A percentile compares a stretch with the other conserved stretches of the same genome.
Evolutionary conservation across 2,797 vertebrate genomes (phyloP).

Genomic region (Gymnoscopelus microlampas): DNA sequence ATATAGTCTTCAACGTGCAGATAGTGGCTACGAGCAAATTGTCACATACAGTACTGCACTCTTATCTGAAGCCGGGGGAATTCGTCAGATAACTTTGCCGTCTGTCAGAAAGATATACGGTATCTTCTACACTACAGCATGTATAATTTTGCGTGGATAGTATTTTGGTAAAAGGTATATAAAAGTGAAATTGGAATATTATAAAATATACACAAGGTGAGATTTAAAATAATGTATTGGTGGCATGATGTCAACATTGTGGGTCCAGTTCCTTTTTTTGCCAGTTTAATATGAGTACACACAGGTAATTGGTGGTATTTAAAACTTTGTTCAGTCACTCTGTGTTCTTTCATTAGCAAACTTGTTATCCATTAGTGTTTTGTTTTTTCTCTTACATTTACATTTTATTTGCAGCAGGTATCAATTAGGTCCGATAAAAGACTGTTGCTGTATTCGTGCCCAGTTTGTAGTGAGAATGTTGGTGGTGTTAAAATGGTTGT

Average conservation of each 20-base stretch:
- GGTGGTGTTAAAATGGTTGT: no score
- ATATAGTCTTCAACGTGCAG: no score
- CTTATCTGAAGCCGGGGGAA: constrained; percentile 28
- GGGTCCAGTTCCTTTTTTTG: background rate
- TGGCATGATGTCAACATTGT: background rate
- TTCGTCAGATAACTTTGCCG: constrained; percentile 17
- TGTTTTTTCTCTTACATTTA: no score
- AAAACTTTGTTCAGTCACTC: background rate
- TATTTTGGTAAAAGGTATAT: constrained; percentile 19
- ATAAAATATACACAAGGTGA: constrained; percentile 14
- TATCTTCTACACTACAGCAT: constrained; percentile 1
- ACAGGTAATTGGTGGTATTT: no score
- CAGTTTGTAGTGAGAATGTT: no score
- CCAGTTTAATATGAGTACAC: no score
- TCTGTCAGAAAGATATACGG: constrained; percentile 20
- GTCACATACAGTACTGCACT: constrained; percentile 16
- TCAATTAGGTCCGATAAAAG: constrained; percentile 53
- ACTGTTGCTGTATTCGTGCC: background rate
- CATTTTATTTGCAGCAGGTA: constrained; percentile 50
- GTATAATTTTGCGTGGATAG: constrained; percentile 17
- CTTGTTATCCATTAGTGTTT: background rate
- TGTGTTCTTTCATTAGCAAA: constrained; percentile 5
- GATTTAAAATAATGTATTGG: background rate
- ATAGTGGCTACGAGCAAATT: constrained; percentile 24
- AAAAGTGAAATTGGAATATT: background rate